Evolutionary conservation across 1,140 invertebrate genomes (phyloP).

Genomic region (Sycophila sp.): DNA sequence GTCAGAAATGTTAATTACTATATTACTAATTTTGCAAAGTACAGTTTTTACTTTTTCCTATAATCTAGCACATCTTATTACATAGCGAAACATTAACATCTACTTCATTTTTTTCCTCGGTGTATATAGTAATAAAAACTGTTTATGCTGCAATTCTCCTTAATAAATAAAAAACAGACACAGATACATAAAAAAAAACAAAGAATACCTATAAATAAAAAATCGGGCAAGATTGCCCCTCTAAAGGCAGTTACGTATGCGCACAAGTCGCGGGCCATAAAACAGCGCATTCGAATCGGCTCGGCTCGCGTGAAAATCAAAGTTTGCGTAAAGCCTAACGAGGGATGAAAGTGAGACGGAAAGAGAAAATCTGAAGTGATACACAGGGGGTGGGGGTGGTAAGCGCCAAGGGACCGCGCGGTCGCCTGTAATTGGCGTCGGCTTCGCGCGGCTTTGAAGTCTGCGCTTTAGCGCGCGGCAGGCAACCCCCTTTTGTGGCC

Average conservation of each 20-base stretch:
- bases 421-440: conserved; percentile 52
- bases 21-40: too few relatives aligned
- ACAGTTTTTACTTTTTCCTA: too few relatives aligned
- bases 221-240: too few relatives aligned
- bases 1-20: too few relatives aligned
- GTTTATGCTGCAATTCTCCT: not conserved
- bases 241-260: too few relatives aligned
- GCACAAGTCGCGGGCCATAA: too few relatives aligned
- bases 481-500: conserved; percentile 44
- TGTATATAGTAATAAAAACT: not conserved
- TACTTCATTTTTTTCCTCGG: not conserved
- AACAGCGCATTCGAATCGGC: not conserved
- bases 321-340: not conserved
- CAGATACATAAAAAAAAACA: not conserved
- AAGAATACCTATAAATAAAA: not conserved
- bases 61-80: too few relatives aligned
- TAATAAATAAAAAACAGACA: not conserved
- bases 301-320: not conserved
- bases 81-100: too few relatives aligned
- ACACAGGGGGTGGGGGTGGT: not conserved
- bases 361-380: not conserved
- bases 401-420: conserved; percentile 34
- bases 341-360: not conserved
- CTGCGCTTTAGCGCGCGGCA: conserved; percentile 37
- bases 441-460: conserved; percentile 51